These are phyloP conservation scores for Thysanoteuthis rhombus DNA, from an alignment of 2,888 invertebrate genomes.

Conservation along the genomic window DNA sequence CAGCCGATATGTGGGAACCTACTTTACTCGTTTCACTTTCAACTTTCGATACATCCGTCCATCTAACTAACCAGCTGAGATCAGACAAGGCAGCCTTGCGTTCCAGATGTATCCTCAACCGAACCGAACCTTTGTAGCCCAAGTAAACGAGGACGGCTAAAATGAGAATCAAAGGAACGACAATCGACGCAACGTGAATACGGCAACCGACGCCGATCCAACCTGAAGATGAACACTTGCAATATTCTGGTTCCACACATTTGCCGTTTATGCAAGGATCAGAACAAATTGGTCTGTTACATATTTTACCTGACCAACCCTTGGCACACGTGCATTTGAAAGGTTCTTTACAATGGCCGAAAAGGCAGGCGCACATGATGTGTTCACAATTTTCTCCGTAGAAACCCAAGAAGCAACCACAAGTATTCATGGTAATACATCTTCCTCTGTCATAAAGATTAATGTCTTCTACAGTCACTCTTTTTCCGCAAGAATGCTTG, in stretches of 20 bases:
- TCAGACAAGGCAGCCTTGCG: constrained; percentile 40
- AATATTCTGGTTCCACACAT: constrained; percentile 43
- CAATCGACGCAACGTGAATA: constrained; percentile 36
- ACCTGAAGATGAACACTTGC: constrained; percentile 39
- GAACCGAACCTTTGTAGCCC: constrained; percentile 36
- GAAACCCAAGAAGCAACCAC: constrained; percentile 41
- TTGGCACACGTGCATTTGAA: constrained; percentile 41
- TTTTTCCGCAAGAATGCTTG: background rate
- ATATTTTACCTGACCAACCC: constrained; percentile 42
- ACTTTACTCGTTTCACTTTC: constrained; percentile 40
- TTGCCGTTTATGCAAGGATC: constrained; percentile 40
- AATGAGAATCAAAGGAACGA: constrained; percentile 38
- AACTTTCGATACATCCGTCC: constrained; percentile 45
- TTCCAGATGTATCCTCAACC: constrained; percentile 18
- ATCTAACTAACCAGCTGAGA: constrained; percentile 47
- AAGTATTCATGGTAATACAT: background rate
- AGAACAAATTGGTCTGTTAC: constrained; percentile 42
- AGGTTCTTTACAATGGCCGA: constrained; percentile 42
- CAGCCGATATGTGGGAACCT: constrained; percentile 37
- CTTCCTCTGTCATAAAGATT: background rate
- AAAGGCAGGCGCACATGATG: constrained; percentile 41
- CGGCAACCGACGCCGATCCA: constrained; percentile 40
- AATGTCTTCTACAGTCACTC: background rate
- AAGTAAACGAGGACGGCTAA: constrained; percentile 34
- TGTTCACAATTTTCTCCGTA: constrained; percentile 39